Percentiles rank a stretch among this genome's conserved stretches.
Conservation (phyloP, 2,113 vertebrate species). For the Gymnocephalus cernua region DNA sequence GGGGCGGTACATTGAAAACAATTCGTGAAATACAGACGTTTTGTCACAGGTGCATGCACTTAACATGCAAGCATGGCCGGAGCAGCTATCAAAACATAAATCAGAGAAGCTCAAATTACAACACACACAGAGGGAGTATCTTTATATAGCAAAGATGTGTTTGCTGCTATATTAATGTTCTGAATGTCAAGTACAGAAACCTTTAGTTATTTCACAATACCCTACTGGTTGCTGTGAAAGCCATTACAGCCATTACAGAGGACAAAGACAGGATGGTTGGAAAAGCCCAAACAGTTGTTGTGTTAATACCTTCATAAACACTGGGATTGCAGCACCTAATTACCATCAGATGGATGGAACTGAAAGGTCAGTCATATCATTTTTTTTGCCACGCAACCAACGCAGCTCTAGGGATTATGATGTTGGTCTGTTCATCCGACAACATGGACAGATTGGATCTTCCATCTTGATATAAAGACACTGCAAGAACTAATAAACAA, state of each 20-base stretch:
- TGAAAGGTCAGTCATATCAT: constrained; percentile 79
- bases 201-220: constrained; percentile 65
- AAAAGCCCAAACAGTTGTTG: constrained; percentile 81
- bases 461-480: background rate
- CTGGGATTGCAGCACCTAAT: constrained; percentile 84
- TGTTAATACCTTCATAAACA: constrained; percentile 82
- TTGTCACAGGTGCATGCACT: too few species aligned
- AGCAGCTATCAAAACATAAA: too few species aligned
- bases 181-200: too few species aligned
- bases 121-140: too few species aligned
- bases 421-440: constrained; percentile 10
- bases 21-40: too few species aligned
- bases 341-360: constrained; percentile 83
- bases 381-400: constrained; percentile 53
- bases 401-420: constrained; percentile 29
- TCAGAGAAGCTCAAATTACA: too few species aligned
- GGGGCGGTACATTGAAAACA: too few species aligned
- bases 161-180: too few species aligned
- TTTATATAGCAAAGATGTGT: too few species aligned
- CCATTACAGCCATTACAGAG: constrained; percentile 27
- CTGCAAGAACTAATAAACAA: background rate
- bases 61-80: too few species aligned
- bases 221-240: constrained; percentile 28
- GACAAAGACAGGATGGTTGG: constrained; percentile 62
- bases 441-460: constrained; percentile 2